A percentile compares a stretch with the other conserved stretches of the same genome.
Conservation (phyloP, 2,113 vertebrate genomes). For the Muntiacus reevesi region DNA sequence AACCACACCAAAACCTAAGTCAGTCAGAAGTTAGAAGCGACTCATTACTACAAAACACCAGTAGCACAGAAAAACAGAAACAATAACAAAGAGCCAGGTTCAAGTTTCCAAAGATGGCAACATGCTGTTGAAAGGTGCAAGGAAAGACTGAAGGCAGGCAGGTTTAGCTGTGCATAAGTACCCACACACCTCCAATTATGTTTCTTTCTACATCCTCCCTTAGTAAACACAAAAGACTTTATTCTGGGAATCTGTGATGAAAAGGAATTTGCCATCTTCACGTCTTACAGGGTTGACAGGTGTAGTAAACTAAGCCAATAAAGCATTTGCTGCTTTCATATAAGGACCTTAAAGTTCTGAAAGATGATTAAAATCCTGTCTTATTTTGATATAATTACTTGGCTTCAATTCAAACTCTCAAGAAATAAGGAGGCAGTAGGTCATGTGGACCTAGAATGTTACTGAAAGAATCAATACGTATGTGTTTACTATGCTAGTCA, state of each 20-base stretch:
- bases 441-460: neutral
- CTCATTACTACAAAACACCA: neutral
- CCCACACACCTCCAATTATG: neutral
- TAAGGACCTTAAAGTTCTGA: neutral
- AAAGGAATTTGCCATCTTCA: neutral
- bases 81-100: neutral
- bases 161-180: neutral
- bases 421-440: neutral
- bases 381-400: neutral
- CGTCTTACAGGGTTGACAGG: slow-evolving; percentile 18
- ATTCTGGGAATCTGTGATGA: neutral
- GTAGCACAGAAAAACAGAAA: neutral
- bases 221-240: neutral
- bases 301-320: neutral
- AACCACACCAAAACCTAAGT: neutral
- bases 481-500: neutral
- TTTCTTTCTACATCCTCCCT: neutral
- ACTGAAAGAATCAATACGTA: neutral
- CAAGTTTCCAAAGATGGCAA: neutral
- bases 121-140: neutral
- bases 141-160: neutral
- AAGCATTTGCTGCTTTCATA: neutral
- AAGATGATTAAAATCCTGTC: neutral
- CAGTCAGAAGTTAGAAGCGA: neutral
- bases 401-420: neutral